Evolutionary conservation across 2,888 invertebrate species (phyloP).

Genomic region (Unio pictorum): DNA sequence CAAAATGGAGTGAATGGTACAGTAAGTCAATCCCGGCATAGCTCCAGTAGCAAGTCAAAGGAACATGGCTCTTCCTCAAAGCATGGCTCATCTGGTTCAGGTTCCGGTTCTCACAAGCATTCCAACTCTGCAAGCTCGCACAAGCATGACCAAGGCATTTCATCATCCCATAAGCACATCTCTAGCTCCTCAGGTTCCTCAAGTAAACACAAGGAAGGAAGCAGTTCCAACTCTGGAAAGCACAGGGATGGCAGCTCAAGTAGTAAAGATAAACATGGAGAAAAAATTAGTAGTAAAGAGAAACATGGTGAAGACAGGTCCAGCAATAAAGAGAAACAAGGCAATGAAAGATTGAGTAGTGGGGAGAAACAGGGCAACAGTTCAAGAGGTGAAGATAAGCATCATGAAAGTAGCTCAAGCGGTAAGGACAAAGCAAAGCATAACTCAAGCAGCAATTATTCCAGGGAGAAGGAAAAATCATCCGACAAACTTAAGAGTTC

Average conservation of each 20-base stretch:
- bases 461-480: background rate
- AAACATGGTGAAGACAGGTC: constrained; percentile 15
- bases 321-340: constrained; percentile 7
- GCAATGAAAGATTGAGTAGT: constrained; percentile 22
- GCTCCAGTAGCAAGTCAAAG: constrained; percentile 8
- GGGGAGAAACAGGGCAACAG: constrained; percentile 13
- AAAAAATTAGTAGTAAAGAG: constrained; percentile 16
- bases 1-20: constrained; percentile 12
- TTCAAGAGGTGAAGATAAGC: constrained; percentile 18
- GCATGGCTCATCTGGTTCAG: no score
- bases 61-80: constrained; percentile 4
- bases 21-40: constrained; percentile 8
- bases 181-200: constrained; percentile 8
- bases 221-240: constrained; percentile 29
- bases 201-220: constrained; percentile 22
- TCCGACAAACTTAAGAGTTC: constrained; percentile 5
- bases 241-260: constrained; percentile 42
- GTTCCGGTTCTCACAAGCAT: constrained; percentile 6
- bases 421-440: constrained; percentile 26
- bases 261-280: constrained; percentile 8
- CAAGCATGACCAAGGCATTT: constrained; percentile 5
- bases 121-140: constrained; percentile 3
- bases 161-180: background rate
- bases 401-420: constrained; percentile 17
- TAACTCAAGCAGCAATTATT: constrained; percentile 3